Conservation (phyloP, 1,140 invertebrate genomes). For the Metaphire vulgaris region DNA sequence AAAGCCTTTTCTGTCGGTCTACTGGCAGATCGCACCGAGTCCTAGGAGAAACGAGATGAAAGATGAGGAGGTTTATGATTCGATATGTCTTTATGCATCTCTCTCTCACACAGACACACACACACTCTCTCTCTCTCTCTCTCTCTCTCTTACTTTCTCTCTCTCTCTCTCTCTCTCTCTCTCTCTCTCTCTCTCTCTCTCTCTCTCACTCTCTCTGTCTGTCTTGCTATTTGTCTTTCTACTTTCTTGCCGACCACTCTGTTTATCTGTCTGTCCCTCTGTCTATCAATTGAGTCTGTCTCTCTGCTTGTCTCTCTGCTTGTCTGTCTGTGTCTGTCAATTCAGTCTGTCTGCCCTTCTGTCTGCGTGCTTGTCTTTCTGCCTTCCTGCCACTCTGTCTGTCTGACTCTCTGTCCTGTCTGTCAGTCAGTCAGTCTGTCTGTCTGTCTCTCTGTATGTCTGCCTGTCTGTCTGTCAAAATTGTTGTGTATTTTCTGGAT, state of each 20-base stretch:
- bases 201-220: not conserved
- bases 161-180: constrained; percentile 1
- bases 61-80: no score
- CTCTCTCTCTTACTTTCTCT: not conserved
- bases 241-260: not conserved
- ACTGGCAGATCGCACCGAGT: no score
- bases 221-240: not conserved
- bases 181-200: constrained; percentile 1
- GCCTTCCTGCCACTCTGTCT: not conserved
- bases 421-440: not conserved
- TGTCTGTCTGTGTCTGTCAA: not conserved
- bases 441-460: not conserved
- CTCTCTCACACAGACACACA: not conserved
- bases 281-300: not conserved
- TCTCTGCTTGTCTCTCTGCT: not conserved
- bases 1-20: no score
- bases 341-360: not conserved
- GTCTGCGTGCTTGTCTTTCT: not conserved
- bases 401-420: not conserved
- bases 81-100: not conserved
- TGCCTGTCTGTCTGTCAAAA: no score
- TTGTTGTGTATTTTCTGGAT: no score
- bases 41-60: no score
- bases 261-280: no score
- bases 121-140: not conserved